Conservation (phyloP, 2,888 invertebrate genomes). For the Drosophila paranaensis region DNA sequence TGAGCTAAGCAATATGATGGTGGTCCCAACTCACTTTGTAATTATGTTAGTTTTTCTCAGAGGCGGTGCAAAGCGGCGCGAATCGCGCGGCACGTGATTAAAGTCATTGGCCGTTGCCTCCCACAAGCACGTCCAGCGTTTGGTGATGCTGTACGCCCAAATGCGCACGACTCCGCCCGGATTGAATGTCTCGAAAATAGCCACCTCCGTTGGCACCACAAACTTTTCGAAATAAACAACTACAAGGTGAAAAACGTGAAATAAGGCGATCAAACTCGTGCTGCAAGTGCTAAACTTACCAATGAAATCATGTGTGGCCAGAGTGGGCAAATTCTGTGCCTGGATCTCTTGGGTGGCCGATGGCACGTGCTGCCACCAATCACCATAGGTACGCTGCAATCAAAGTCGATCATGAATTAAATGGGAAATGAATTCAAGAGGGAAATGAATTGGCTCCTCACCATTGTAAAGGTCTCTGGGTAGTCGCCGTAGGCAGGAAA, state of each 20-base stretch:
- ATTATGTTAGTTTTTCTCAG: conserved; percentile 86
- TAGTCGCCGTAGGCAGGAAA: conserved; percentile 96
- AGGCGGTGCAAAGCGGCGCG: conserved; percentile 92
- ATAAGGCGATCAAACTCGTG: too few relatives aligned
- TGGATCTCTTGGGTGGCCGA: conserved; percentile 89
- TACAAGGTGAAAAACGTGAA: conserved; percentile 43
- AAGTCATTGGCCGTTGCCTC: conserved; percentile 85
- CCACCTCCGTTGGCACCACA: conserved; percentile 86
- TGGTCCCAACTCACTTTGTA: conserved; percentile 80
- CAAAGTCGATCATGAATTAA: background rate
- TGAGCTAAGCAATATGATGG: too few relatives aligned
- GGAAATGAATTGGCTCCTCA: conserved; percentile 82
- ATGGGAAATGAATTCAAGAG: background rate
- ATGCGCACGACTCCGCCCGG: conserved; percentile 93
- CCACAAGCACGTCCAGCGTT: conserved; percentile 91
- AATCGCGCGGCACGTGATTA: conserved; percentile 85
- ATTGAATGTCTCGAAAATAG: conserved; percentile 93
- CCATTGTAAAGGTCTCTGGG: conserved; percentile 95
- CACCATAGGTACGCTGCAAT: conserved; percentile 91
- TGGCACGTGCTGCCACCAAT: conserved; percentile 93
- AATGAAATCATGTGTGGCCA: conserved; percentile 92
- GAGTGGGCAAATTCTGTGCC: conserved; percentile 89
- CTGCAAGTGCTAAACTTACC: conserved; percentile 85
- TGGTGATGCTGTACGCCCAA: conserved; percentile 87
- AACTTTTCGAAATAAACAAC: conserved; percentile 84